A percentile compares a stretch with the other conserved stretches of the same genome.
These are phyloP conservation scores for Plusia festucae DNA, from an alignment of 2,888 invertebrate species.

Conservation along the genomic window DNA sequence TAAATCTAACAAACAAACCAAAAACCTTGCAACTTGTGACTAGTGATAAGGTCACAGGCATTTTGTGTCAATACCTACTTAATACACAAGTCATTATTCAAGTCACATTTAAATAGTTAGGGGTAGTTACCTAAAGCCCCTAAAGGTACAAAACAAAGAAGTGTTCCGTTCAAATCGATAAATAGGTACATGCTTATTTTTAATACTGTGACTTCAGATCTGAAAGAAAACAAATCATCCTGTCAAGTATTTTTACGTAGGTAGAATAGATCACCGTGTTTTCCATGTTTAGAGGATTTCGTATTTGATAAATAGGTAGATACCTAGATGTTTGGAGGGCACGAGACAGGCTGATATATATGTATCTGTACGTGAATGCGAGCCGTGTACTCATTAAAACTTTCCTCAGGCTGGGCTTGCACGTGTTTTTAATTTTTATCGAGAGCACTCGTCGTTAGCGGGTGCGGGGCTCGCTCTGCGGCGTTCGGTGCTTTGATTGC, in stretches of 20 bases:
- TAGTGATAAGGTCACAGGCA: no score
- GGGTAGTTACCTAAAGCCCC: no score
- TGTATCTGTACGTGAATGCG: constrained; percentile 70
- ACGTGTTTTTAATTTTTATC: constrained; percentile 90
- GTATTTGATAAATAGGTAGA: constrained; percentile 48
- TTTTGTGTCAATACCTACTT: no score
- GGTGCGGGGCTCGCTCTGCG: constrained; percentile 71
- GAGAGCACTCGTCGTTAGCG: constrained; percentile 88
- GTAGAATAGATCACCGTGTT: constrained; percentile 1
- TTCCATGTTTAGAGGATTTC: constrained; percentile 28
- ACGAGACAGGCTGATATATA: constrained; percentile 39
- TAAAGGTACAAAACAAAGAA: no score
- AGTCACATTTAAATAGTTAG: no score
- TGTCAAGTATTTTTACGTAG: neutral
- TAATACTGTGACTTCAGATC: neutral
- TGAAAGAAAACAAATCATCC: neutral
- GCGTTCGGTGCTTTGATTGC: constrained; percentile 87
- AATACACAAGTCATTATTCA: no score
- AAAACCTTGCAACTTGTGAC: neutral
- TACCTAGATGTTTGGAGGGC: constrained; percentile 16
- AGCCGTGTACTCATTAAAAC: constrained; percentile 88
- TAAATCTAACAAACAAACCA: no score
- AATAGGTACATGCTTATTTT: no score
- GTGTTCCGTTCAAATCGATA: no score
- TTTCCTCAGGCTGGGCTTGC: constrained; percentile 88